Evolutionary conservation across 1,140 invertebrate species (phyloP), one percentile per base, ranked within the genome.

Genomic region (Bombus balteatus): DNA sequence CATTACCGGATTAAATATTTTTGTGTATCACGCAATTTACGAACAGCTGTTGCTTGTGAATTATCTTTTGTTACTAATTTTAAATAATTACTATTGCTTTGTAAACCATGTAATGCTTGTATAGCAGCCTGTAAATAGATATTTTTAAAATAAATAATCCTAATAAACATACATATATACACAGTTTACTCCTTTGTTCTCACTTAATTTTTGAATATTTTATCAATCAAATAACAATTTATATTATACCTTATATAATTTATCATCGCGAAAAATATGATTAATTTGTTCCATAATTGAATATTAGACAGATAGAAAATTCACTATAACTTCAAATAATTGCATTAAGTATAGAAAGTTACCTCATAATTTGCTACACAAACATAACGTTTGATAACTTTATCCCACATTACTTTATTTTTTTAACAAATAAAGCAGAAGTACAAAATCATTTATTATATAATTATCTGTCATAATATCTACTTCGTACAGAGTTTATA

Each of bases 41-140:
- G 88, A 43, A 53, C 81, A 66, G 88, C 85, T 47, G 37, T 88
- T 70, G 28, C 3, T 41, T 66, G 15, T 28, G 71, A 41, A 43
- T 87, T 82, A 86, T 93, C 93, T 94, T 89, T 90, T 0, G 34
- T 28, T 25, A 73, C 83, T 39, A 71, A 81, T 28, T 86, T 65
- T 34, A 94, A 85, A 73, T 93, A 94, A 3, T 95, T 93, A 59
- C 96, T 96, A 94, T 98, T 98, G 37, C 97, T 97, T 93, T 98
- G 97, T 39, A 98, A 93, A 13, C 92, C 94, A 88, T 97, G 97
- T 37, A 98, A 94, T 70, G 96, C 95, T 74, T 95, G 92, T 2
- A 98, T 95, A 68, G 97, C 97, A 83, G 96, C 96, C 97, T 98
- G 88, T 96, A 85, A 85, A 80, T 18, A 79, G 77, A 59, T 59